phyloP scores from a whole-genome alignment of 1,140 invertebrate genomes.

The Chymomyza costata region DNA sequence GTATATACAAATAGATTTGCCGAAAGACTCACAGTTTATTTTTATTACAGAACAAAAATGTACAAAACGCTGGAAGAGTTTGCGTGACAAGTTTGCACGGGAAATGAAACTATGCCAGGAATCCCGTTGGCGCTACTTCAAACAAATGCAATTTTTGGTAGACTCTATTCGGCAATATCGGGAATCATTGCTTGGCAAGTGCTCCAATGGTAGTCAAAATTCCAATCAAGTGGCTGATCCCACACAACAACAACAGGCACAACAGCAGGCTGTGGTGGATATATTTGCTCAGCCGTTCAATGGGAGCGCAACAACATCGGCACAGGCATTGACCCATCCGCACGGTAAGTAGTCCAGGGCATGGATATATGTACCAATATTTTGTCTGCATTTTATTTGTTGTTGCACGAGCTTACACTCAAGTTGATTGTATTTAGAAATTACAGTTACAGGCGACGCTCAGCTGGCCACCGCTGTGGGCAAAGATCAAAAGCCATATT shows the following conservation, averaged over 20 bases:
- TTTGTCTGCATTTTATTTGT: slow-evolving; percentile 5
- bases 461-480: slow-evolving; percentile 60
- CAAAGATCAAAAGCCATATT: slow-evolving; percentile 70
- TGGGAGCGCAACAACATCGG: slow-evolving; percentile 62
- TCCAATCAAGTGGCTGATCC: slow-evolving; percentile 64
- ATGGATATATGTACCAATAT: not conserved
- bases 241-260: slow-evolving; percentile 60
- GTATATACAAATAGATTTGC: too few relatives aligned
- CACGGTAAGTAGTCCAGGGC: slow-evolving; percentile 42
- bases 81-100: slow-evolving; percentile 69
- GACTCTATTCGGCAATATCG: slow-evolving; percentile 69
- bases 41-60: slow-evolving; percentile 67
- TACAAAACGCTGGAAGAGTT: slow-evolving; percentile 71
- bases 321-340: slow-evolving; percentile 66
- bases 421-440: slow-evolving; percentile 46
- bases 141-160: slow-evolving; percentile 70
- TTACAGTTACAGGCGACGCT: slow-evolving; percentile 65
- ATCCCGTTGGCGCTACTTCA: slow-evolving; percentile 72
- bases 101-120: slow-evolving; percentile 72
- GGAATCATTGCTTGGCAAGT: slow-evolving; percentile 66
- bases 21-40: too few relatives aligned
- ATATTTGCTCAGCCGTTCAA: slow-evolving; percentile 69
- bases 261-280: slow-evolving; percentile 66
- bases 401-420: slow-evolving; percentile 11
- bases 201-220: slow-evolving; percentile 54